Base-by-base conservation (phyloP, 2,113 vertebrate genomes). In the Trogon surrucura region DNA sequence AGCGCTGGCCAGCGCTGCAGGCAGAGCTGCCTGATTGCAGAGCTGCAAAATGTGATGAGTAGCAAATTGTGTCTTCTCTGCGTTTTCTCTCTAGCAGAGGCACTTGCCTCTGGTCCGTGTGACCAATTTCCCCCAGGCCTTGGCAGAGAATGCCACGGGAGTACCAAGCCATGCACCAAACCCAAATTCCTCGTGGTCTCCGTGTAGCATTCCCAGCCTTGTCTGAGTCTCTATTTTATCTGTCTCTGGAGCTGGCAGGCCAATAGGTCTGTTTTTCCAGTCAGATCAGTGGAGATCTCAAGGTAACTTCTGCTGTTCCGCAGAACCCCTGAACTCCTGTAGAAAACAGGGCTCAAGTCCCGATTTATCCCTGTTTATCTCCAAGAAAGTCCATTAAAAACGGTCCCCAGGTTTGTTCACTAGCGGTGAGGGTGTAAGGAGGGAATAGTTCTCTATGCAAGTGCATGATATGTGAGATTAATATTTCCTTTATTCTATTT, bases 401-500 rank as follows among this genome's bases (percentile, higher is more conserved):
- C 18, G 20, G 5, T 64, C 11, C 32, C 41, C 11, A 51, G 45
- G 5, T 91, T 81, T 71, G 9, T 54, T 69, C 17, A 6, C n/a
- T 26, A 36, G 8, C 41, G 50, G 21, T 47, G 80, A 80, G 80
- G 13, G 4, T 26, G 1, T 19, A 65, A 66, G 1, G 29, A 89
- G 20, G 36, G 25, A 81, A 69, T 3, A 53, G 9, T 20, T 65
- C 32, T 0, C 0, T 38, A 45, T 71, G 47, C 27, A 61, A 60
- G 32, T 6, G 15, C 17, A 23, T 3, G 0, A 6, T 7, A 60
- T 2, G 3, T 12, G 47, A 75, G 48, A 75, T 78, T 53, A 87
- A 89, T 79, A 5, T 8, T 85, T 80, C 57, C 17, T 79, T 45
- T 87, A 41, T 54, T 67, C n/a, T 88, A 56, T 61, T 93, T 85